Evolutionary conservation across 2,888 invertebrate genomes (phyloP).

Genomic region (Bimastos eiseni): DNA sequence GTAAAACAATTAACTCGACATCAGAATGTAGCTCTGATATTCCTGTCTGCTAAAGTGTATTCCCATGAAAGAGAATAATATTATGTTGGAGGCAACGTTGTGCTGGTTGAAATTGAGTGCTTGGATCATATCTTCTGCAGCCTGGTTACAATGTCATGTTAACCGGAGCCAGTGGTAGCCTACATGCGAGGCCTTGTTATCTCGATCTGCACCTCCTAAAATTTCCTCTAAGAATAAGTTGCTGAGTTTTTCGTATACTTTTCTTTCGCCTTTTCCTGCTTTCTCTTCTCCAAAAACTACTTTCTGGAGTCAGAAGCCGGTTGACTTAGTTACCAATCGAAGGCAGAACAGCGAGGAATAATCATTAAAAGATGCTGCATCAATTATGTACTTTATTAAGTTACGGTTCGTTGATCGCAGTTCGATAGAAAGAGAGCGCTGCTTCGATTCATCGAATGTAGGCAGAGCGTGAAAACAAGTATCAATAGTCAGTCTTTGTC

Average conservation of each 20-base stretch:
- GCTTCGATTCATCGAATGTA: not conserved
- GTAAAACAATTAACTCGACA: not conserved
- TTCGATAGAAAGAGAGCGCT: not conserved
- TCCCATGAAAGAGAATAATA: not conserved
- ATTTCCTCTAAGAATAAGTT: not conserved
- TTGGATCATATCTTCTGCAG: no score
- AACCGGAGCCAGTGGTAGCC: no score
- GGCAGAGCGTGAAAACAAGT: not conserved
- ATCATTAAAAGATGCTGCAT: not conserved
- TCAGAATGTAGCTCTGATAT: not conserved
- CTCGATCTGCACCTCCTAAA: not conserved
- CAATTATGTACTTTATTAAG: not conserved
- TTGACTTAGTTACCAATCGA: no score
- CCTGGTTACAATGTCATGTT: no score
- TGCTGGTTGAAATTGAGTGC: not conserved
- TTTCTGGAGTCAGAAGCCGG: not conserved
- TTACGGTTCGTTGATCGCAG: not conserved
- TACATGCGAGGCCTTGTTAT: not conserved
- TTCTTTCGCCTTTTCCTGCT: not conserved
- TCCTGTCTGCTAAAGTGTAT: not conserved
- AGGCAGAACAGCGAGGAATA: no score
- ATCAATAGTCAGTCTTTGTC: not conserved
- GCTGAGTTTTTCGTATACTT: no score
- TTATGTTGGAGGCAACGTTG: not conserved
- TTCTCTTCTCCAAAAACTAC: not conserved